Evolutionary conservation across 2,113 vertebrate species (phyloP), one percentile per base, ranked within the genome.

Genomic region (Phaethornis superciliosus): DNA sequence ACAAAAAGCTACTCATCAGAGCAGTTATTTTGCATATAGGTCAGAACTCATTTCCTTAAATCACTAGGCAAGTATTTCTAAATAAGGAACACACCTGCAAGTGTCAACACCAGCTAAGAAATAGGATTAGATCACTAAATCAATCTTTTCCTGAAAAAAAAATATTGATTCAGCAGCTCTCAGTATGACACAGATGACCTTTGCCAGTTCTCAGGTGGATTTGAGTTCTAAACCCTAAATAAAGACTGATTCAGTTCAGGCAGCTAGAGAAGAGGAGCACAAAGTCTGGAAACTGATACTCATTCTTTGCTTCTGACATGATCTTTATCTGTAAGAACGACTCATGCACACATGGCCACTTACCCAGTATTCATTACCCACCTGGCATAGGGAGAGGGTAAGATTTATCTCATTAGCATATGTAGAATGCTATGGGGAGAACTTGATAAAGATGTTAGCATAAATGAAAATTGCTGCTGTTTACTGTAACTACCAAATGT

Each of bases 341-440:
- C 42, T 51, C 85, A 32, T n/a, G 55, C n/a, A 74, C 33, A 16
- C 1, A 1, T 22, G 69, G 44, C 30, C 35, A 59, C 18, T 69
- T 60, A 47, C 51, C 49, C 22, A 47, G 15, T 13, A 70, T 28
- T 16, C 20, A 71, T 58, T 78, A 35, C 44, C 40, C 19, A 62
- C 40, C 37, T 40, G 35, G 44, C 28, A 70, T 1, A 70, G 58
- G 19, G 37, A 72, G n/a, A 27, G 27, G 42, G 10, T 63, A 21
- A 85, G 52, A 59, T 74, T 49, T 71, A 40, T 62, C 33, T 81
- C 3, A 0, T 62, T 49, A 52, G 22, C 0, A 0, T 23, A 32
- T 11, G 18, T 37, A 67, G 56, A 79, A 14, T 67, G 60, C 42
- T 69, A 3, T 21, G 15, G 60, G 74, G 40, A 94, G 28, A 70